Evolutionary conservation across 2,888 invertebrate species (phyloP).

Genomic region (Torymus aiolomorphi): DNA sequence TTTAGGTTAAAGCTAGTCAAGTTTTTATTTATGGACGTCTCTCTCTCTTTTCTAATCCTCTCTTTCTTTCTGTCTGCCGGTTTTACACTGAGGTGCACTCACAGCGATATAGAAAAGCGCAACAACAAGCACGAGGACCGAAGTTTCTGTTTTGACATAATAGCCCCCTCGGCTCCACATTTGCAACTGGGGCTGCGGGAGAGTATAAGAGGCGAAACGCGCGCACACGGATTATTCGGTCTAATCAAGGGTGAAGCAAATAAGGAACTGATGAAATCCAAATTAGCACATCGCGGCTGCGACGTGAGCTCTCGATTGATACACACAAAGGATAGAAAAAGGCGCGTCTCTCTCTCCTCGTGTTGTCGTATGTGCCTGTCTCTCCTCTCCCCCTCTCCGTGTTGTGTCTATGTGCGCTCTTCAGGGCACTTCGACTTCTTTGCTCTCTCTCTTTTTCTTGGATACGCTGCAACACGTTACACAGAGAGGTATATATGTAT

Average conservation of each 20-base stretch:
- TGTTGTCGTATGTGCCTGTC: too few species aligned
- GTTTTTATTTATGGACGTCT: background rate
- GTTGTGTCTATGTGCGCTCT: too few species aligned
- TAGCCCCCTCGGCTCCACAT: slow-evolving; percentile 32
- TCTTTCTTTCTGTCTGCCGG: slow-evolving; percentile 33
- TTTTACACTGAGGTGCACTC: slow-evolving; percentile 33
- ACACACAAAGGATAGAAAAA: slow-evolving; percentile 1
- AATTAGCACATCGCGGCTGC: slow-evolving; percentile 31
- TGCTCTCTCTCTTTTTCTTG: background rate
- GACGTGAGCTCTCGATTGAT: slow-evolving; percentile 6
- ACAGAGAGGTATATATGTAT: background rate
- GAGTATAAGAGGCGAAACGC: too few species aligned
- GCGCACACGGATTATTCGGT: slow-evolving; percentile 4
- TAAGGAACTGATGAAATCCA: slow-evolving; percentile 44
- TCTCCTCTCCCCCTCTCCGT: too few species aligned
- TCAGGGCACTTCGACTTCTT: too few species aligned
- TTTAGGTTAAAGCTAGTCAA: background rate
- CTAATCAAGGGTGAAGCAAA: slow-evolving; percentile 40
- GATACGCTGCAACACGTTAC: slow-evolving; percentile 13
- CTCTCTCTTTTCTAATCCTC: background rate
- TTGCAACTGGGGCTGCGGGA: slow-evolving; percentile 22
- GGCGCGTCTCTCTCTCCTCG: background rate
- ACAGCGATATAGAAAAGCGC: slow-evolving; percentile 36
- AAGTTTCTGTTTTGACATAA: slow-evolving; percentile 43
- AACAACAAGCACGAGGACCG: slow-evolving; percentile 34